Evolutionary conservation across 2,113 vertebrate species (phyloP).

Genomic region (Daboia siamensis): DNA sequence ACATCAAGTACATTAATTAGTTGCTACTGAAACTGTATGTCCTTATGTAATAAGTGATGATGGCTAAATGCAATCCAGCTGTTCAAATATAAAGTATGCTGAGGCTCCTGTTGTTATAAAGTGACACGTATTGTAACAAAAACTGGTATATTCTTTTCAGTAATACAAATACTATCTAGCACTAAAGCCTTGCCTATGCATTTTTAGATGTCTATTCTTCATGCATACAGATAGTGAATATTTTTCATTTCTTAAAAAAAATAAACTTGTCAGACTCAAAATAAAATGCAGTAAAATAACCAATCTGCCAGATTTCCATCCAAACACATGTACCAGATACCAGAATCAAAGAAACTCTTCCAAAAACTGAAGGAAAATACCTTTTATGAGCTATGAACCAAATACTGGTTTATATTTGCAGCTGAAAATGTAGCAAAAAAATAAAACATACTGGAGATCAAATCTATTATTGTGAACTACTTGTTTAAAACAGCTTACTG

Average conservation of each 20-base stretch:
- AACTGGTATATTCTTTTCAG: neutral
- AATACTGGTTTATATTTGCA: neutral
- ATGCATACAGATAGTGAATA: neutral
- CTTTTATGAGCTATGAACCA: neutral
- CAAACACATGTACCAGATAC: neutral
- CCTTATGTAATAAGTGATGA: neutral
- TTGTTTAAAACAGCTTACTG: neutral
- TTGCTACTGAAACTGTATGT: slow-evolving; percentile 1
- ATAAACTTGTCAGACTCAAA: neutral
- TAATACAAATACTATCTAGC: neutral
- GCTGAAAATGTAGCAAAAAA: neutral
- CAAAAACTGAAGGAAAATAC: neutral
- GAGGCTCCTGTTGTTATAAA: neutral
- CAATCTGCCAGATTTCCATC: neutral
- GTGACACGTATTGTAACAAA: neutral
- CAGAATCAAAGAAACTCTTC: neutral
- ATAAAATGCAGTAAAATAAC: neutral
- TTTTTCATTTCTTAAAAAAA: neutral
- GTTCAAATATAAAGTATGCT: neutral
- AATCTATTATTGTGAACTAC: neutral
- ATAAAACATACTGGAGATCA: neutral
- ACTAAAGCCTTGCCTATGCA: neutral
- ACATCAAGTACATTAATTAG: slow-evolving; percentile 16
- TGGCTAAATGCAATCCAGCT: neutral
- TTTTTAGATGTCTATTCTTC: neutral